Evolutionary conservation across 2,797 vertebrate species (phyloP).

Genomic region (Eulemur albifrons): DNA sequence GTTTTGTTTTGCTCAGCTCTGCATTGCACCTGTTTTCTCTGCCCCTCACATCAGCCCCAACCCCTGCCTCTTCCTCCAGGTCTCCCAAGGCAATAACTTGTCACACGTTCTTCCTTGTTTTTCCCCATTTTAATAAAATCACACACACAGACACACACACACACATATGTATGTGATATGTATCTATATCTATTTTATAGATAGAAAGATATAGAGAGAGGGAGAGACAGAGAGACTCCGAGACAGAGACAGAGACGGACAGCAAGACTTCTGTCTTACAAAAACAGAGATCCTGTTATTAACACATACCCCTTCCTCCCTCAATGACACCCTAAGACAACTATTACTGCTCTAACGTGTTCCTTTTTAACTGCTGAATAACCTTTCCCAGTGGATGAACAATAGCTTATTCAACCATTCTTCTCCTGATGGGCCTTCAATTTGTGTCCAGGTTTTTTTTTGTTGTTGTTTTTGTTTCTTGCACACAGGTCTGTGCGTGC

Average conservation of each 20-base stretch:
- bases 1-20: background rate
- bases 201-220: background rate
- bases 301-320: background rate
- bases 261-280: conserved; percentile 2
- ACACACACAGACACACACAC: background rate
- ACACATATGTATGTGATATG: background rate
- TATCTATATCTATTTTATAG: background rate
- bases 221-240: background rate
- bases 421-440: background rate
- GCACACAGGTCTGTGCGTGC: background rate
- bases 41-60: background rate
- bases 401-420: background rate
- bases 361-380: background rate
- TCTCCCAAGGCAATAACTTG: background rate
- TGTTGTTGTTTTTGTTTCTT: background rate
- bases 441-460: background rate
- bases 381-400: background rate
- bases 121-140: background rate
- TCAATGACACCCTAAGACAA: background rate
- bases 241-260: background rate
- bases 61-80: background rate
- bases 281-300: background rate
- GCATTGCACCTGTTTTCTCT: background rate
- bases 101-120: background rate
- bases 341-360: background rate